phyloP scores from a whole-genome alignment of 2,888 invertebrate genomes.

The Camptogramma bilineatum region DNA sequence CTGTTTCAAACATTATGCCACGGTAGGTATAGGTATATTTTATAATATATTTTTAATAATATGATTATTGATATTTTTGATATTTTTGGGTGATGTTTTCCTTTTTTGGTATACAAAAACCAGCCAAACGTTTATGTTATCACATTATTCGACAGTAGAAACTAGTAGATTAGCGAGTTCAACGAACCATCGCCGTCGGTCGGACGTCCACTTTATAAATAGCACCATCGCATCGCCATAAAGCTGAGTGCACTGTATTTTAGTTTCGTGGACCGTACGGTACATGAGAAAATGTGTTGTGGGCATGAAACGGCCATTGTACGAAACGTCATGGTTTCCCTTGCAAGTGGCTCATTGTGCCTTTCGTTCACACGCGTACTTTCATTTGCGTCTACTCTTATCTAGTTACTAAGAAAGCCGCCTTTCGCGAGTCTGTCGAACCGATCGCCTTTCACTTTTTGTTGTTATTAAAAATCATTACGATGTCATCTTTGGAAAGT shows the following conservation, averaged over 20 bases:
- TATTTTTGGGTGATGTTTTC: neutral
- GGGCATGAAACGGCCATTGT: constrained; percentile 40
- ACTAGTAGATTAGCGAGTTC: constrained; percentile 64
- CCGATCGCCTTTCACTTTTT: constrained; percentile 80
- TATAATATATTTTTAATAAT: too few species aligned
- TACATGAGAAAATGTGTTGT: constrained; percentile 41
- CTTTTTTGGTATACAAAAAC: neutral
- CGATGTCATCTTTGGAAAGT: constrained; percentile 68
- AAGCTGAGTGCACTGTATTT: constrained; percentile 57
- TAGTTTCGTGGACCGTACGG: constrained; percentile 50
- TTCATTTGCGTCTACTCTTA: constrained; percentile 72
- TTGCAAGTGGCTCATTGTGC: constrained; percentile 60
- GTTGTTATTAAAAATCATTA: constrained; percentile 75
- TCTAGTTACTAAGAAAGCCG: constrained; percentile 80
- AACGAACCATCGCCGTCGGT: constrained; percentile 58
- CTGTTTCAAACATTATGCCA: too few species aligned
- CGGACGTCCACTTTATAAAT: constrained; percentile 67
- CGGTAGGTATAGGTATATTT: too few species aligned
- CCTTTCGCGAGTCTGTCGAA: constrained; percentile 46
- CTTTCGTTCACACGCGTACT: constrained; percentile 73
- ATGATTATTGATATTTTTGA: too few species aligned
- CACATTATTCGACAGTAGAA: constrained; percentile 56
- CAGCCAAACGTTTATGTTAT: constrained; percentile 57
- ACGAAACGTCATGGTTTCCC: constrained; percentile 62
- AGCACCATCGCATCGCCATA: constrained; percentile 63